Conservation (phyloP, 2,113 vertebrate species). For the Toxostoma redivivum region DNA sequence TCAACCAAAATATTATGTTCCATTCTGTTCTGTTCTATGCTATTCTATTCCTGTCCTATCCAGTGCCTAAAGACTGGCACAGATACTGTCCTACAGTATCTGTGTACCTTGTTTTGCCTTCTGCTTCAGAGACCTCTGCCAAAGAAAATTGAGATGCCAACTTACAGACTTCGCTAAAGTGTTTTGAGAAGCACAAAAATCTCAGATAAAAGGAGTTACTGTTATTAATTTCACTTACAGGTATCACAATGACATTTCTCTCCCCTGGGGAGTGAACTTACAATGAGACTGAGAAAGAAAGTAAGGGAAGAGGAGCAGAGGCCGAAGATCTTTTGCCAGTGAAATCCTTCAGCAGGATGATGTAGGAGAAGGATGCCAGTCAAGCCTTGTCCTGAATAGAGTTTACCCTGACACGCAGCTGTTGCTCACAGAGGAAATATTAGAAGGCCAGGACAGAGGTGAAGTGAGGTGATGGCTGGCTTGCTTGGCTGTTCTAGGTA, state of each 20-base stretch:
- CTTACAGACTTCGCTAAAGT: fast-evolving
- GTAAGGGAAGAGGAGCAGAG: background rate
- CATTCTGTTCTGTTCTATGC: background rate
- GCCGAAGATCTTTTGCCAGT: background rate
- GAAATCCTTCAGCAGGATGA: background rate
- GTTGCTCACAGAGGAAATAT: background rate
- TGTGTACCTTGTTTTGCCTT: background rate
- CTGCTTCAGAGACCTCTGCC: background rate
- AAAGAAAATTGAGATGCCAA: background rate
- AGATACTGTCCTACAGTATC: background rate
- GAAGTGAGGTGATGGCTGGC: background rate
- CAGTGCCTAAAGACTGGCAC: background rate
- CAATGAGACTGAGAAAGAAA: background rate
- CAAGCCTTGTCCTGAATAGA: background rate
- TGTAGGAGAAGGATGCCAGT: background rate
- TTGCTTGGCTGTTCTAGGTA: background rate
- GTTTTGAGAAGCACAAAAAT: background rate
- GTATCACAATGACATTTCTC: background rate
- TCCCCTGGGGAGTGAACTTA: background rate
- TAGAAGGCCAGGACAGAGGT: conserved; percentile 2
- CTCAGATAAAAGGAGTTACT: background rate
- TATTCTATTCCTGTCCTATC: background rate
- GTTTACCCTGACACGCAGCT: background rate
- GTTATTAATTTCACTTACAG: background rate
- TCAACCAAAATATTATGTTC: background rate